Evolutionary conservation across 2,888 invertebrate species (phyloP), one percentile per base, ranked within the genome.

Genomic region (Mimachlamys varia): DNA sequence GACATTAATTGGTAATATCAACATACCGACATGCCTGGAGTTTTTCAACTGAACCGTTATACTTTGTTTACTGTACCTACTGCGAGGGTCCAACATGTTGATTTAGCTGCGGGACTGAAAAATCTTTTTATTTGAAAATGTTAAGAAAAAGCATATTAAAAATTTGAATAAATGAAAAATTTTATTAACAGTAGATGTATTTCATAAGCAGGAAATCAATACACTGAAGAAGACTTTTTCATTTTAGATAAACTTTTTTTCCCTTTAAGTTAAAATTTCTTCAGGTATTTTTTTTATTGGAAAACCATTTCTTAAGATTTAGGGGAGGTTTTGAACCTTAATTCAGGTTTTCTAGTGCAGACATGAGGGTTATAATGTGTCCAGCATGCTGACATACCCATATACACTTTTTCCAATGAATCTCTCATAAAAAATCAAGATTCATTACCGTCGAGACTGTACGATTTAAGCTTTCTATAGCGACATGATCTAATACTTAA

Each of bases 1-100:
- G 76, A 76, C 7, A 76, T 76, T 76, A 76, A 76, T 76, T 76
- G 76, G 76, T 27, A 76, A 76, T 5, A 76, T 17, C 76, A 76
- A 76, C 76, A 76, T 76, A 22, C 76, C 76, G 33, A 76, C 76
- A 76, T 76, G 76, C 33, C 76, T 76, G 76, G 76, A 76, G 76
- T 76, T 76, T 76, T 76, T 76, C 76, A 76, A 76, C 76, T 33
- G 27, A 76, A 27, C 27, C 5, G 33, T 44, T 44, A 44, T 44
- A 44, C 44, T 27, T 10, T 76, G 33, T 76, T 76, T 76, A 76
- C 33, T 33, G 33, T 33, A 27, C 27, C 22, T 27, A 76, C 33
- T 76, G 33, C 1, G 0, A 27, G 27, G 33, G 22, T 76, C 12
- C 17, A 12, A 33, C 10, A 27, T 76, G 33, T 76, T 76, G 76